These are phyloP conservation scores for Rana temporaria DNA, from an alignment of 2,113 vertebrate genomes.

Conservation along the genomic window DNA sequence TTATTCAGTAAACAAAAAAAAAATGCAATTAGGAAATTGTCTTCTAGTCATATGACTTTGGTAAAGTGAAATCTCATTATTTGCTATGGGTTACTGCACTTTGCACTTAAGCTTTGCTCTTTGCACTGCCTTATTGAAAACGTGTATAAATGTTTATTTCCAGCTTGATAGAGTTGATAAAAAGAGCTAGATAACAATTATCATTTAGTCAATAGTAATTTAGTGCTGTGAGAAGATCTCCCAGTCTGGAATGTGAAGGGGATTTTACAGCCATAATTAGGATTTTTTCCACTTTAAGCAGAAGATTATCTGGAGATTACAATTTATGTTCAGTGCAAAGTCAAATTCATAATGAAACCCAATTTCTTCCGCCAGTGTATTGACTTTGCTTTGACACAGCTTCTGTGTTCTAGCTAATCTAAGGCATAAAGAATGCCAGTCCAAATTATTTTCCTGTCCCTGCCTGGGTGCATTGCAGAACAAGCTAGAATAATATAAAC, in stretches of 20 bases:
- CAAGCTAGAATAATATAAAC: not conserved
- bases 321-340: not conserved
- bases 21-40: no score
- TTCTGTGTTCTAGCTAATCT: not conserved
- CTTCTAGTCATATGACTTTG: no score
- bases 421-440: not conserved
- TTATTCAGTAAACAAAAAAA: no score
- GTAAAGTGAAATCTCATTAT: no score
- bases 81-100: no score
- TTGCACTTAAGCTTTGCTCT: no score
- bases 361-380: not conserved
- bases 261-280: not conserved
- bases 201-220: constrained; percentile 31
- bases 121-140: no score
- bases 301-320: not conserved
- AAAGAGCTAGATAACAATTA: constrained; percentile 21
- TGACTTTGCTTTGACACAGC: not conserved
- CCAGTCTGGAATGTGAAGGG: not conserved
- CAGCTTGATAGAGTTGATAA: not conserved
- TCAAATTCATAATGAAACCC: not conserved
- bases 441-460: not conserved
- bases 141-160: not conserved
- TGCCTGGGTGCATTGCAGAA: not conserved
- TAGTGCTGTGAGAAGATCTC: not conserved
- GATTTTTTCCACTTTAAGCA: constrained; percentile 1